Base-by-base conservation (phyloP, 2,888 invertebrate species). In the Parthenolecanium corni region DNA sequence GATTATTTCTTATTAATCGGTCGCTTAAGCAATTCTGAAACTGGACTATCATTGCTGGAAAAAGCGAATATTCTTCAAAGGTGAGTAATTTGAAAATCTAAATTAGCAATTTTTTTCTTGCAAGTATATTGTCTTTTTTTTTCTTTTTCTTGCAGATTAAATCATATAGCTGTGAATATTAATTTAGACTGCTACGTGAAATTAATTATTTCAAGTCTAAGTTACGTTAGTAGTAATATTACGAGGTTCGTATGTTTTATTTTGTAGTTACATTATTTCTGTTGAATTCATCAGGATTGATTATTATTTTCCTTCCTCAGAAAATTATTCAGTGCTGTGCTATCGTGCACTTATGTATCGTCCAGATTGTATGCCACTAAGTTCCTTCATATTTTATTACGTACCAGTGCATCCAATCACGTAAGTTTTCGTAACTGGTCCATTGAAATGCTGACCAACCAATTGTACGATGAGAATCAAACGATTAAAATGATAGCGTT, bases 1-100 rank as follows among this genome's bases (percentile, higher is more conserved):
- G 87, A 88, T 77, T 96, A 95, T 77, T 96, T 96, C 75, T 79
- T 96, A 49, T 89, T 93, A 72, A 82, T 95, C 66, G 95, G 95
- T 0, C 85, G 90, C 68, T 79, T 95, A 70, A 85, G 86, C 68
- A 84, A 86, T 66, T 80, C 81, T 6, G 79, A 80, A 58, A 77
- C 79, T 51, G 89, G 89, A 1, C 75, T 84, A 46, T 78, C 78
- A 67, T 79, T 86, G 58, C 79, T 95, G 52, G 63, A 66, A 24
- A 66, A 64, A 63, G 52, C 62, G 9, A 64, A 58, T 58, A 63
- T 66, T 52, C 63, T 66, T 18, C 62, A 62, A 20, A 49, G 58
- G 66, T 66, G 23, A 49, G 64, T 49, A 58, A 21, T 38, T 3
- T 23, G 21, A 49, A 46, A 18, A 14, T 38, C 14, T 14, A 9